These are phyloP conservation scores for Pogonocichla stellata DNA, from an alignment of 2,113 vertebrate species.

Conservation along the genomic window DNA sequence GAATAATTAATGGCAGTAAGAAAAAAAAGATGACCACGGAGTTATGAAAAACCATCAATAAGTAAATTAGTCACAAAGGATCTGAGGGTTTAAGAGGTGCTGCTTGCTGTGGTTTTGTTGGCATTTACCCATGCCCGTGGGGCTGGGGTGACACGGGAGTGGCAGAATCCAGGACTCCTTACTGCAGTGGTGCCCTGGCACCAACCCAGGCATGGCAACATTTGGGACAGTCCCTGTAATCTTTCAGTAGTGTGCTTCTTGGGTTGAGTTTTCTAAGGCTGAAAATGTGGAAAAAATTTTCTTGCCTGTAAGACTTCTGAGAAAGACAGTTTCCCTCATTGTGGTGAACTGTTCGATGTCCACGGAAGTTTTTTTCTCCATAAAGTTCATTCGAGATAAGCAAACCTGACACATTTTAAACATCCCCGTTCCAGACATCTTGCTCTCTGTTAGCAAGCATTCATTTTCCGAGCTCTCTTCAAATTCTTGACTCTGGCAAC, in stretches of 20 bases:
- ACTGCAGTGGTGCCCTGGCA: fast-evolving
- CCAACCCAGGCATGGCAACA: background rate
- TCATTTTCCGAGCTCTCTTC: background rate
- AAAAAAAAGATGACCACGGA: conserved; percentile 35
- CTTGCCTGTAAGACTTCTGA: background rate
- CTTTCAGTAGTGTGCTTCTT: background rate
- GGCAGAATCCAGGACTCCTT: background rate
- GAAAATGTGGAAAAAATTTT: background rate
- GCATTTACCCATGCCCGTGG: background rate
- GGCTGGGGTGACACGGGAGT: fast-evolving
- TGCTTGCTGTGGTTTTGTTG: background rate
- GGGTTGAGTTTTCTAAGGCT: background rate
- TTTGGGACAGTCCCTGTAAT: background rate
- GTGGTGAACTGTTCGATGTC: background rate
- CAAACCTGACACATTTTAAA: background rate
- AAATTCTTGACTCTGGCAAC: background rate
- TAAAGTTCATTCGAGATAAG: background rate
- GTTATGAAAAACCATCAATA: conserved; percentile 41
- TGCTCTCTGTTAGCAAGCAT: background rate
- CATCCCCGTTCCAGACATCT: background rate
- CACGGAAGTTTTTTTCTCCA: fast-evolving
- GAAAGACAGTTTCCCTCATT: background rate
- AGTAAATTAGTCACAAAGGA: background rate
- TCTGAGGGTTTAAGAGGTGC: background rate
- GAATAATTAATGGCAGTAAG: conserved; percentile 53